Evolutionary conservation across 2,113 vertebrate species (phyloP).

Genomic region (Desmodus rotundus): DNA sequence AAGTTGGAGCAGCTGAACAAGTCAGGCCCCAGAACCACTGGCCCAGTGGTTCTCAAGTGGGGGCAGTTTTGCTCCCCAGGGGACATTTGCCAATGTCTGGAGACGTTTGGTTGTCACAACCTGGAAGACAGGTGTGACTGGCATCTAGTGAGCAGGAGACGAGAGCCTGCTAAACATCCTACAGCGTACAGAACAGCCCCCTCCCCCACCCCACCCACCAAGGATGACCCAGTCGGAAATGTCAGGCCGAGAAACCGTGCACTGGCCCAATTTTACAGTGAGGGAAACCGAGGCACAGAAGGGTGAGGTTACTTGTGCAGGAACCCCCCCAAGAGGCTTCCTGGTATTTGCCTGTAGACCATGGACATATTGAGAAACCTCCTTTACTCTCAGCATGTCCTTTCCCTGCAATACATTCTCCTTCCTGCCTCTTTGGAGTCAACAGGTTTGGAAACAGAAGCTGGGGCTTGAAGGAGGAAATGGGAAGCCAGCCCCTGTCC

Average conservation of each 20-base stretch:
- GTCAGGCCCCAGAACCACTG: not conserved
- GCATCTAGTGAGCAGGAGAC: not conserved
- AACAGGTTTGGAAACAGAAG: not conserved
- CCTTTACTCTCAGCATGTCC: not conserved
- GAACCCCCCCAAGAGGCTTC: not conserved
- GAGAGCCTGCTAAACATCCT: not conserved
- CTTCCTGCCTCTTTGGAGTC: not conserved
- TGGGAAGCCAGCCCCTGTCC: not conserved
- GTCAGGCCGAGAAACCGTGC: not conserved
- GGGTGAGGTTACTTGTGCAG: not conserved
- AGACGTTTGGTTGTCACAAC: not conserved
- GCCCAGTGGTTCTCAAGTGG: not conserved
- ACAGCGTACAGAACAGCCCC: not conserved
- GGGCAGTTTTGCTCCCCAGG: not conserved
- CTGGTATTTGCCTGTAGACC: accelerated
- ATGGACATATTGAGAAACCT: not conserved
- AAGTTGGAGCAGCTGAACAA: not conserved
- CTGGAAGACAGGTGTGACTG: accelerated
- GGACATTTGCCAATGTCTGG: not conserved
- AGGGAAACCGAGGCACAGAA: not conserved
- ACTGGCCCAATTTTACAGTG: not conserved
- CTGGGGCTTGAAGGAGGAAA: not conserved
- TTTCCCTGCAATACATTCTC: not conserved
- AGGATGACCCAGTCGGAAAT: not conserved
- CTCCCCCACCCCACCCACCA: too few species aligned